A percentile compares a stretch with the other conserved stretches of the same genome.
These are phyloP conservation scores for Megastigmus dorsalis DNA, from an alignment of 2,888 invertebrate genomes.

Conservation along the genomic window DNA sequence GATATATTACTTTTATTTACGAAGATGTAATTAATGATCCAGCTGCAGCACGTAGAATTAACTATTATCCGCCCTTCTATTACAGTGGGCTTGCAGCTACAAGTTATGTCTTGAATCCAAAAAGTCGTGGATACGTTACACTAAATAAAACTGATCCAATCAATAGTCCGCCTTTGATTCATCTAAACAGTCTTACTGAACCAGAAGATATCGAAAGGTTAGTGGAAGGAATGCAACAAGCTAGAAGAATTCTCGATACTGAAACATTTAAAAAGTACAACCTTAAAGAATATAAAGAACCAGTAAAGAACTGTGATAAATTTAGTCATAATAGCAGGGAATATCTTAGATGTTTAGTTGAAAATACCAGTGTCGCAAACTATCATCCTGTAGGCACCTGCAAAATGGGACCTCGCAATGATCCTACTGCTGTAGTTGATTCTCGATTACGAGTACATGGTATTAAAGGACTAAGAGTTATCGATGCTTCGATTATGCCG, in stretches of 20 bases:
- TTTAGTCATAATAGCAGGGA: constrained; percentile 77
- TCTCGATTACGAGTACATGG: constrained; percentile 76
- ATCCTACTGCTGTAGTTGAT: constrained; percentile 80
- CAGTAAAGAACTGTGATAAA: constrained; percentile 76
- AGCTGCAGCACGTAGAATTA: too few relatives aligned
- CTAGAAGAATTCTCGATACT: too few relatives aligned
- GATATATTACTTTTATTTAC: too few relatives aligned
- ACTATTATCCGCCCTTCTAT: too few relatives aligned
- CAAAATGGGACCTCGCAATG: constrained; percentile 80
- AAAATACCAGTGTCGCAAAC: constrained; percentile 77
- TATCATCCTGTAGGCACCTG: constrained; percentile 81
- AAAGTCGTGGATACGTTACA: neutral
- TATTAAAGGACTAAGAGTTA: neutral
- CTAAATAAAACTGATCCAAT: constrained; percentile 12
- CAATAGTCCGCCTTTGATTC: neutral
- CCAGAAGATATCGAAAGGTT: neutral
- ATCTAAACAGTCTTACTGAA: neutral
- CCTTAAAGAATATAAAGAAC: constrained; percentile 75
- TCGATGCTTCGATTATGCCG: constrained; percentile 6
- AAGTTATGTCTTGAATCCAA: too few relatives aligned
- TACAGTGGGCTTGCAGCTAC: neutral
- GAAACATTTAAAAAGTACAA: constrained; percentile 73
- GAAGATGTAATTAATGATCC: too few relatives aligned
- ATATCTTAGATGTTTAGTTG: constrained; percentile 80
- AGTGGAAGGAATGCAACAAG: neutral